A percentile compares a stretch with the other conserved stretches of the same genome.
phyloP scores from a whole-genome alignment of 1,140 invertebrate genomes.

The Nebria ingens region DNA sequence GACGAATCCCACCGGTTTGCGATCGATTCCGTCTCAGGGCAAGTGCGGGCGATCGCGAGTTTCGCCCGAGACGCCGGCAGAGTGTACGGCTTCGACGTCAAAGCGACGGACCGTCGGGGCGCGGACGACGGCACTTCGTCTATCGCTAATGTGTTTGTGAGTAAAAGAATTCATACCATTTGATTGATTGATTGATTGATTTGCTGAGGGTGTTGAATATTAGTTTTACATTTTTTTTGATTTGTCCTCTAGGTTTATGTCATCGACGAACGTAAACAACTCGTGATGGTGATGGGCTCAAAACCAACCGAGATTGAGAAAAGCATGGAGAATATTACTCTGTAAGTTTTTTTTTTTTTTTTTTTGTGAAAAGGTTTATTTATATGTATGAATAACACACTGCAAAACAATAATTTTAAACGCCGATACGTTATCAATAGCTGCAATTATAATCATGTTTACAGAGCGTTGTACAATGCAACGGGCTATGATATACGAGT shows the following conservation, averaged over 20 bases:
- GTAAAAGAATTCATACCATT: no score
- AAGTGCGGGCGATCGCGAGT: slow-evolving; percentile 57
- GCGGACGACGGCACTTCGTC: slow-evolving; percentile 67
- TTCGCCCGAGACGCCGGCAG: slow-evolving; percentile 55
- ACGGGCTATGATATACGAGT: slow-evolving; percentile 68
- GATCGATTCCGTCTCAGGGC: slow-evolving; percentile 61
- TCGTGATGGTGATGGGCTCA: slow-evolving; percentile 63
- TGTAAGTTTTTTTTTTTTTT: slow-evolving; percentile 35
- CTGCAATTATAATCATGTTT: no score
- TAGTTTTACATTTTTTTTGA: no score
- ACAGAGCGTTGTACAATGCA: slow-evolving; percentile 51
- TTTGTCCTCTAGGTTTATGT: slow-evolving; percentile 71
- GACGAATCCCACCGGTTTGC: slow-evolving; percentile 49
- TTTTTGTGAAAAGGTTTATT: no score
- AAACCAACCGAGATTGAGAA: slow-evolving; percentile 64
- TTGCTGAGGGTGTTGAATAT: no score
- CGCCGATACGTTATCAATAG: no score
- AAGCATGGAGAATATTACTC: slow-evolving; percentile 55
- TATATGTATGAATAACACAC: no score
- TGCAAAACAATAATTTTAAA: no score
- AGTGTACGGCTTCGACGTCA: slow-evolving; percentile 79
- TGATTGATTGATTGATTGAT: no score
- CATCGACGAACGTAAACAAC: slow-evolving; percentile 66
- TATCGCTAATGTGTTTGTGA: slow-evolving; percentile 74
- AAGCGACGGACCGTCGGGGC: slow-evolving; percentile 67